Conservation (phyloP, 1,140 invertebrate genomes). For the Lepidurus packardi region DNA sequence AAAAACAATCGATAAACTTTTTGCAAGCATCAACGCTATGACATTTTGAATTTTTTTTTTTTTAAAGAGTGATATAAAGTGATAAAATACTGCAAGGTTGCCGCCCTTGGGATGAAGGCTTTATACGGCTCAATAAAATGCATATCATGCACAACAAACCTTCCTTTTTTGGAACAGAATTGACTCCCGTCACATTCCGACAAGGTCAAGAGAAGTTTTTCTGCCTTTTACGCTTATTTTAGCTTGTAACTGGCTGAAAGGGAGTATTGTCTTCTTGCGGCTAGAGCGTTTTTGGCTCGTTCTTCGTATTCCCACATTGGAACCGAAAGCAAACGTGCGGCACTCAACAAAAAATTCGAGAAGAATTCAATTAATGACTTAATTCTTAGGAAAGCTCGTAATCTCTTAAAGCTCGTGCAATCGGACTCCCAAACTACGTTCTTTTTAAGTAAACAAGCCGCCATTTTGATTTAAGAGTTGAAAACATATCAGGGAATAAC, state of each 20-base stretch:
- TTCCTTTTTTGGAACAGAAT: neutral
- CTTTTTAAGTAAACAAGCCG: too few relatives aligned
- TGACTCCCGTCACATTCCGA: neutral
- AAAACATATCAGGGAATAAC: too few relatives aligned
- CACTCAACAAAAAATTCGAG: too few relatives aligned
- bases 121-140: neutral
- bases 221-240: neutral
- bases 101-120: neutral
- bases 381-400: too few relatives aligned
- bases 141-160: slow-evolving; percentile 6
- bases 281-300: too few relatives aligned
- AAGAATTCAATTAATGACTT: too few relatives aligned
- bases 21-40: slow-evolving; percentile 18
- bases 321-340: too few relatives aligned
- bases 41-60: neutral
- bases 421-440: too few relatives aligned
- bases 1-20: slow-evolving; percentile 3
- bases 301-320: too few relatives aligned
- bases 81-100: neutral
- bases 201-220: neutral
- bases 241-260: neutral
- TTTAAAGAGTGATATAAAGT: slow-evolving; percentile 2
- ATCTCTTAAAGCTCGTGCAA: too few relatives aligned
- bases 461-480: too few relatives aligned
- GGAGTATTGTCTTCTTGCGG: neutral